Conservation (phyloP, 2,797 vertebrate genomes). For the Hypotaenidia okinawae region DNA sequence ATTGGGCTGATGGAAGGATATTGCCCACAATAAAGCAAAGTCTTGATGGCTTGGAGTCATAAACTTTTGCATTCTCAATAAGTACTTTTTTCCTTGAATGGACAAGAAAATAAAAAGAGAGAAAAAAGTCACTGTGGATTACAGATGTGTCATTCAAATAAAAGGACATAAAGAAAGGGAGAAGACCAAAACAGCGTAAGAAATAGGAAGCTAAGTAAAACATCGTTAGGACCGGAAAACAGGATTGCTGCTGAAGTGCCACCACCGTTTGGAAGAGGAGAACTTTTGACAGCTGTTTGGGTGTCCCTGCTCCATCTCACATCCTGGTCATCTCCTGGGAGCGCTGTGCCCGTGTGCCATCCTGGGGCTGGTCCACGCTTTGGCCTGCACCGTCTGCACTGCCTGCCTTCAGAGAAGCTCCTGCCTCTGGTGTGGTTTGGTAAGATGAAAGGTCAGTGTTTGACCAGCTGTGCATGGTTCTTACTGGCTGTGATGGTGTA, state of each 20-base stretch:
- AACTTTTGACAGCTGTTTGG: background rate
- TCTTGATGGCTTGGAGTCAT: background rate
- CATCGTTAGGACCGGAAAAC: background rate
- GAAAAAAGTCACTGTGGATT: background rate
- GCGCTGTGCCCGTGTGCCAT: fast-evolving
- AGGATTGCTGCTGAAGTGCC: background rate
- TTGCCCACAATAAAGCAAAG: background rate
- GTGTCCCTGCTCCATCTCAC: background rate
- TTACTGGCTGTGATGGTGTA: fast-evolving
- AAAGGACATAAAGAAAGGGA: background rate
- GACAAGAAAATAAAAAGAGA: background rate
- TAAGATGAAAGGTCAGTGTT: background rate
- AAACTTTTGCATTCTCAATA: background rate
- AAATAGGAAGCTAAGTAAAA: background rate
- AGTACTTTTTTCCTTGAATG: background rate
- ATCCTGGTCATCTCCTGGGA: background rate
- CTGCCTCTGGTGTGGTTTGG: background rate
- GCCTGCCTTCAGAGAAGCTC: background rate
- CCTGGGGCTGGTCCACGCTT: fast-evolving
- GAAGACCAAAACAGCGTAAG: fast-evolving
- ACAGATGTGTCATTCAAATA: background rate
- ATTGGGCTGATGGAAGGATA: background rate
- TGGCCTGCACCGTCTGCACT: fast-evolving
- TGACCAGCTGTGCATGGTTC: fast-evolving
- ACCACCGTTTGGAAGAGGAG: background rate